Base-by-base conservation (phyloP, 2,797 vertebrate species). In the Dendrocincla fuliginosa region DNA sequence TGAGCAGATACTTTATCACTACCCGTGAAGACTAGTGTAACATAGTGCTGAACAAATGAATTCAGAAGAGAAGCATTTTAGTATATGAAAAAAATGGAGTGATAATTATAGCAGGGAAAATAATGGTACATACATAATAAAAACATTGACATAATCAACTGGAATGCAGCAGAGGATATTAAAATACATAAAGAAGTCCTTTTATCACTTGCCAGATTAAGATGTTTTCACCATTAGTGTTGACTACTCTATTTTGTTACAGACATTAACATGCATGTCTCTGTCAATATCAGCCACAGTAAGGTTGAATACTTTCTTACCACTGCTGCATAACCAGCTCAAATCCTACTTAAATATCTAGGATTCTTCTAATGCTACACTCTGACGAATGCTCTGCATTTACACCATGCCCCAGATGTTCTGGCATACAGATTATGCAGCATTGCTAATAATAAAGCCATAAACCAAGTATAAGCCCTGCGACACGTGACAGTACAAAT, bases 311-410 rank as follows among this genome's bases (percentile, higher is more conserved):
- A 59, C 35, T 94, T 37, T 85, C 95, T 91, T 90, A 79, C 56
- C 75, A 57, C 67, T 73, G 80, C 33, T 76, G 53, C 90, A 80
- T 96, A 96, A 89, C 83, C 76, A 90, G 94, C 73, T 97, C 91
- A 97, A 96, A 95, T 77, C 91, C 95, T 85, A 75, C 96, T 97
- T 96, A 95, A 97, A 95, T 91, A 96, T 89, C 83, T 46, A 64
- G 47, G 87, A 93, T 84, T 87, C 82, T 96, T 96, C 95, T 96
- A 96, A 96, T 61, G 89, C 92, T 93, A 60, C 46, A 83, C 88
- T 90, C 61, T 83, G 94, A 87, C 1, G 6, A 89, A 70, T 33
- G 77, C n/a, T 95, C 85, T 93, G 78, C 88, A 81, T 68, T 95
- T 76, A 89, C 89, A 87, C 1, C 18, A 90, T 91, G 76, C n/a